Evolutionary conservation across 37 sponge, comb jelly and placozoan species (phyloP), one percentile per base, ranked within the genome.

Genomic region (Lycopodina hypogea): DNA sequence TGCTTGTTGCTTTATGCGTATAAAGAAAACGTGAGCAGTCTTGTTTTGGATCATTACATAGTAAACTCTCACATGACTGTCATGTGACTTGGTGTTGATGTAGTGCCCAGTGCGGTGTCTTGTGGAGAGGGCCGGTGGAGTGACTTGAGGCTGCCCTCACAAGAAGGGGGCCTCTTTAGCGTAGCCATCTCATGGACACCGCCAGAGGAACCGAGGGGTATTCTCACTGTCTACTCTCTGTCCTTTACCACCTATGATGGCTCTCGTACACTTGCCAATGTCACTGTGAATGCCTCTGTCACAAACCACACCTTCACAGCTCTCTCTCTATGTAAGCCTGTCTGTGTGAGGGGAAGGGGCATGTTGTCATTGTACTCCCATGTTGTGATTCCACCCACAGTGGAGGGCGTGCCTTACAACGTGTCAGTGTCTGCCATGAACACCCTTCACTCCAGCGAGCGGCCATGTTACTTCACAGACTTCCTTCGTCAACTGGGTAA

Each of bases 331-430:
- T 7, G 60, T 59, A 28, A 32, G 68, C 21, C 48, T 45, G 48
- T 12, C 48, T 45, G 48, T 9, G 9, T 4, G 48, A 45, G 4
- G 48, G 48, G 48, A 45, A 45, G 48, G 48, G 4, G 48, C 48
- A 12, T n/a, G n/a, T 45, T 45, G 48, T 45, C 9, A 45, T 45
- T 12, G 48, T 9, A 4, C 4, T 45, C 8, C 9, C 48, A 12
- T 45, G 48, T 45, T 45, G 9, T 45, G 4, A 4, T 45, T 9
- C 4, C 37, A 68, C 29, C 37, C 29, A 4, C 38, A 73, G 82
- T 3, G 26, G 65, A 3, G 30, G 82, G 82, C 64, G 64, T 72
- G 6, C 82, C 82, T 14, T 81, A 81, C 53, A 64, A 42, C 60
- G 82, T 72, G 37, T 18, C 22, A 1, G 52, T 81, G 24, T 34